Conservation (phyloP, 2,113 vertebrate genomes). For the Vicugna pacos region DNA sequence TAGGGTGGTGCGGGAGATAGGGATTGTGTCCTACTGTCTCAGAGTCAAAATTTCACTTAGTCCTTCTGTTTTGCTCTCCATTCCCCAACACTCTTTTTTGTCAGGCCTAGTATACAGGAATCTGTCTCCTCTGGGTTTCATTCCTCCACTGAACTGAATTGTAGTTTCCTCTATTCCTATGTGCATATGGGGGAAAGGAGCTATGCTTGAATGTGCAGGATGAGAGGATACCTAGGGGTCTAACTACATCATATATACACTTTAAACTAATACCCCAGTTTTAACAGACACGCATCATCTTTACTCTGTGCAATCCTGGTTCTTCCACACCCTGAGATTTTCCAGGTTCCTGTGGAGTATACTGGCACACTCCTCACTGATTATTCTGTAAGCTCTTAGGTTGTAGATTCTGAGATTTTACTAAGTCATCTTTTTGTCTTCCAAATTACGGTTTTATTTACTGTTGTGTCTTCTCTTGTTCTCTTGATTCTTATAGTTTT, state of each 20-base stretch:
- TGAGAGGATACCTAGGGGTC: not conserved
- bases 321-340: not conserved
- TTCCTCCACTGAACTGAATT: not conserved
- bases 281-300: not conserved
- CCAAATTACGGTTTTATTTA: constrained; percentile 38
- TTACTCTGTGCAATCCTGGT: not conserved
- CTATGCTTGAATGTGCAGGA: not conserved
- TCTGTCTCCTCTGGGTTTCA: not conserved
- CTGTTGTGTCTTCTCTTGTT: not conserved
- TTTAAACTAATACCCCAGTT: not conserved
- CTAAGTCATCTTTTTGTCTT: constrained; percentile 42
- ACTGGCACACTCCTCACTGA: not conserved
- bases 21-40: not conserved
- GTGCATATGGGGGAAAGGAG: not conserved
- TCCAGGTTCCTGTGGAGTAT: not conserved
- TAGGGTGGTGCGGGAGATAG: not conserved
- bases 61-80: not conserved
- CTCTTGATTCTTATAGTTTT: constrained; percentile 52
- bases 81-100: not conserved
- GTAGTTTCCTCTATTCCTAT: not conserved
- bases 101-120: not conserved
- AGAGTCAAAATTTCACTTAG: not conserved
- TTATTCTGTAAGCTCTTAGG: not conserved
- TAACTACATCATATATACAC: too few species aligned
- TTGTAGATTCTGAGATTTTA: not conserved